Evolutionary conservation across 2,888 invertebrate species (phyloP), one percentile per base, ranked within the genome.

Genomic region (Strigamia maritima): DNA sequence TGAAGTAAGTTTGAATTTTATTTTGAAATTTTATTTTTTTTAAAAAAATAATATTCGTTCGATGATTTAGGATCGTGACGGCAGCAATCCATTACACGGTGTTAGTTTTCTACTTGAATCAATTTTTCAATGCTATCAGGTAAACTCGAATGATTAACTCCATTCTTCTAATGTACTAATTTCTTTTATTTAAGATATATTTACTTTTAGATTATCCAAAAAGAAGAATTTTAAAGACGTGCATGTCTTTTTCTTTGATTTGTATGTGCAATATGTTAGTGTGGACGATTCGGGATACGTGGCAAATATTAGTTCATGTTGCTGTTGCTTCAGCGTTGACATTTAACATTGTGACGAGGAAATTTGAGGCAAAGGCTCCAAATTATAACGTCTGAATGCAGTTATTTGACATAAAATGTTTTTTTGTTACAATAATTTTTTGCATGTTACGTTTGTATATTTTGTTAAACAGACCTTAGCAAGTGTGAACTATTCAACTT

Each of bases 371-470:
- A 31, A 80, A 80, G 54, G 79, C 80, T n/a, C 78, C 80, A 0
- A 77, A 80, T 77, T 79, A 79, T 40, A 80, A 79, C 31, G 80
- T 80, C 8, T 80, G 60, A 78, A 14, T 54, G 31, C 8, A 65
- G 8, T 40, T 40, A 10, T 8, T 40, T 10, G 7, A 40, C 14
- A 40, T 40, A 40, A n/a, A n/a, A n/a, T n/a, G n/a, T n/a, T n/a
- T n/a, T n/a, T n/a, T n/a, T n/a, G n/a, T n/a, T n/a, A n/a, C n/a
- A n/a, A n/a, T n/a, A n/a, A n/a, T n/a, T n/a, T n/a, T n/a, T n/a
- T n/a, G n/a, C n/a, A n/a, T n/a, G n/a, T n/a, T n/a, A n/a, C n/a
- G n/a, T n/a, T n/a, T n/a, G n/a, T n/a, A n/a, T n/a, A n/a, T n/a
- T n/a, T n/a, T n/a, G n/a, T 35, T 35, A 35, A 35, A 35, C 7